phyloP scores from a whole-genome alignment of 2,888 invertebrate species.

The Neoascia interrupta region DNA sequence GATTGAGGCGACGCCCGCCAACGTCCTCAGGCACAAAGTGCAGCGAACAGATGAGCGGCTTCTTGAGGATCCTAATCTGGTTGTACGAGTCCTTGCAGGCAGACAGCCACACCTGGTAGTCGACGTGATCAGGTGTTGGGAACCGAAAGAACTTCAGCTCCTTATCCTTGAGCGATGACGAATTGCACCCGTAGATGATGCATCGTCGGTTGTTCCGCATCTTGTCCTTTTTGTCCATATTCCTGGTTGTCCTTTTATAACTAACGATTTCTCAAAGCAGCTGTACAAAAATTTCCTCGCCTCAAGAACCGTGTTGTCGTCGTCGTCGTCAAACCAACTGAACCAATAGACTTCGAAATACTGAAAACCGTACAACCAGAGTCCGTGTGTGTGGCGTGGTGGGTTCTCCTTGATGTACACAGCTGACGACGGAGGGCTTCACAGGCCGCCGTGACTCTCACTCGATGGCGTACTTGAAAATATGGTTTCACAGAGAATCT shows the following conservation, averaged over 20 bases:
- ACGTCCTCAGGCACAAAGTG: conserved; percentile 76
- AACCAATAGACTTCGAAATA: conserved; percentile 55
- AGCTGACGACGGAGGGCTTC: conserved; percentile 59
- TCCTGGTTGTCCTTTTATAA: not conserved
- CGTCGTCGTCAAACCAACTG: conserved; percentile 56
- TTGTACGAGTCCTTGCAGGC: conserved; percentile 78
- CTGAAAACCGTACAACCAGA: conserved; percentile 57
- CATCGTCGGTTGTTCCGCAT: conserved; percentile 78
- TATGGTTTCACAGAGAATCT: conserved; percentile 62
- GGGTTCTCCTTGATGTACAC: conserved; percentile 63
- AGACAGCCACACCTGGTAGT: conserved; percentile 77
- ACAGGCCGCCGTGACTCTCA: conserved; percentile 68
- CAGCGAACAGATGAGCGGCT: conserved; percentile 77
- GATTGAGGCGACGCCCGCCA: conserved; percentile 75
- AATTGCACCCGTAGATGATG: conserved; percentile 77
- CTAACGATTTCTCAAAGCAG: conserved; percentile 5
- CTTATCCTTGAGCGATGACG: conserved; percentile 76
- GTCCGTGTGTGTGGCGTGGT: conserved; percentile 56
- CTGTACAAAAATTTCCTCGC: conserved; percentile 25
- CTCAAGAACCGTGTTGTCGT: conserved; percentile 32
- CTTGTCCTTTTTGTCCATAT: conserved; percentile 45
- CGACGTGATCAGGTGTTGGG: conserved; percentile 76
- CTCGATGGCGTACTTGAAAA: conserved; percentile 68
- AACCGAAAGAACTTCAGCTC: conserved; percentile 78
- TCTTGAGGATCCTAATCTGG: conserved; percentile 77